Base-by-base conservation (phyloP, 2,888 invertebrate genomes). In the Rhabditophanes sp. region DNA sequence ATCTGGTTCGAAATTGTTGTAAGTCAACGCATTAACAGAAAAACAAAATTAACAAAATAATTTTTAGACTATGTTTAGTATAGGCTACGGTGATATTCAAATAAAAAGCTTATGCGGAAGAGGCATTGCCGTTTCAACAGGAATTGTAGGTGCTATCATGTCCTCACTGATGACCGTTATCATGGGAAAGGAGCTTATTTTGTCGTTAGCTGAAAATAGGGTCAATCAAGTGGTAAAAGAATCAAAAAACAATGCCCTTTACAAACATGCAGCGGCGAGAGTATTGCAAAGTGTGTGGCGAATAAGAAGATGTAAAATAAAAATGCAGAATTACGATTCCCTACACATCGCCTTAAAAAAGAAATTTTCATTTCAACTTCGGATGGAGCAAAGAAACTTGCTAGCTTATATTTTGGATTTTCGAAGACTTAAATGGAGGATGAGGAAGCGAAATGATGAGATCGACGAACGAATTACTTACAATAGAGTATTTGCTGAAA, bases 101-200 rank as follows among this genome's bases (percentile, higher is more conserved):
- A 93, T 93, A 69, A 90, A 93, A 75, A 96, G 96, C 56, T 93
- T 90, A 75, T 96, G 93, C 75, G 96, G 96, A 68, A 76, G 96
- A 71, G 87, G 85, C 68, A 85, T 99, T 68, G 88, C 93, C 67
- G 88, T 96, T 70, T 82, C 82, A 72, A 90, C 90, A 64, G 96
- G 96, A 68, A 87, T 96, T 70, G 93, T 93, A 85, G 88, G 88
- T 68, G 87, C 87, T 68, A 88, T 90, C 64, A 90, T 93, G 74
- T 93, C 96, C 66, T 93, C 96, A 66, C 71, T 93, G 67, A 78
- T 96, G 66, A 96, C 96, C 66, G 96, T 96, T 66, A 88, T 96
- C 64, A 84, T 96, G 67, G 90, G 90, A 65, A 78, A 90, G 69
- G 93, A 90, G 74, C 75, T 96, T 75, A 90, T 93, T 73, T 76